Percentiles rank a stretch among this genome's conserved stretches.
Evolutionary conservation across 1,140 invertebrate species (phyloP).

Genomic region (Drosophila aff.): DNA sequence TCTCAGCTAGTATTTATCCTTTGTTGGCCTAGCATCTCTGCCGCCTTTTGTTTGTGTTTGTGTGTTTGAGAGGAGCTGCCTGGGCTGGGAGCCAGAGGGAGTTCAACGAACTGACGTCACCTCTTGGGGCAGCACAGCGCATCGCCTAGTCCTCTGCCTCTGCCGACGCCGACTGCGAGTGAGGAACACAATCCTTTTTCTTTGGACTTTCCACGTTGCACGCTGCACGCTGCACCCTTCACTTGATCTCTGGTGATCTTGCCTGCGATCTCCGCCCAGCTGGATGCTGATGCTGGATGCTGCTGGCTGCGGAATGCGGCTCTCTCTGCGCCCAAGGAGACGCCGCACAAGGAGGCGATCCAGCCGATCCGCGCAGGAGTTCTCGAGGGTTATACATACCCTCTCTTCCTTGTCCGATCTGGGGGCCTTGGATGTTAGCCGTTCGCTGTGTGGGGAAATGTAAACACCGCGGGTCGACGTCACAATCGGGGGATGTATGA

Average conservation of each 20-base stretch:
- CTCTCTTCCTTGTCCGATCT: conserved; percentile 45
- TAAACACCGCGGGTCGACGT: conserved; percentile 63
- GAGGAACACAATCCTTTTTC: conserved; percentile 70
- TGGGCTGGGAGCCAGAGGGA: conserved; percentile 21
- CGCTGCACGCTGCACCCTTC: conserved; percentile 77
- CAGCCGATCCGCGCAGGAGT: conserved; percentile 63
- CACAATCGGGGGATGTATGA: conserved; percentile 56
- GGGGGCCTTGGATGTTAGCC: conserved; percentile 70
- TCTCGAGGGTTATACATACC: conserved; percentile 68
- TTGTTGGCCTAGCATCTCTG: conserved; percentile 26
- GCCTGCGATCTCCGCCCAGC: conserved; percentile 35
- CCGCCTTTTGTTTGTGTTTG: conserved; percentile 31
- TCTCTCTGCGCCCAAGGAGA: conserved; percentile 7
- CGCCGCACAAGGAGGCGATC: conserved; percentile 34
- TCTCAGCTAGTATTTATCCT: conserved; percentile 10
- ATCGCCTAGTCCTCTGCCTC: conserved; percentile 40
- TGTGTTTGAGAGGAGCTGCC: conserved; percentile 39
- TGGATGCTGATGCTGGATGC: conserved; percentile 55
- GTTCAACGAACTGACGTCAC: conserved; percentile 80
- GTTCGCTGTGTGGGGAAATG: conserved; percentile 72
- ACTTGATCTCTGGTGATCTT: conserved; percentile 76
- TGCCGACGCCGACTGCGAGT: conserved; percentile 11
- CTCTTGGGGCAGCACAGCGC: conserved; percentile 67
- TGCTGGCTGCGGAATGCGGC: conserved; percentile 46
- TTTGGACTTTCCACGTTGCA: conserved; percentile 67